Conservation (phyloP, 64 coral and sea anemone species). For the Dendrophyllia cribrosa region DNA sequence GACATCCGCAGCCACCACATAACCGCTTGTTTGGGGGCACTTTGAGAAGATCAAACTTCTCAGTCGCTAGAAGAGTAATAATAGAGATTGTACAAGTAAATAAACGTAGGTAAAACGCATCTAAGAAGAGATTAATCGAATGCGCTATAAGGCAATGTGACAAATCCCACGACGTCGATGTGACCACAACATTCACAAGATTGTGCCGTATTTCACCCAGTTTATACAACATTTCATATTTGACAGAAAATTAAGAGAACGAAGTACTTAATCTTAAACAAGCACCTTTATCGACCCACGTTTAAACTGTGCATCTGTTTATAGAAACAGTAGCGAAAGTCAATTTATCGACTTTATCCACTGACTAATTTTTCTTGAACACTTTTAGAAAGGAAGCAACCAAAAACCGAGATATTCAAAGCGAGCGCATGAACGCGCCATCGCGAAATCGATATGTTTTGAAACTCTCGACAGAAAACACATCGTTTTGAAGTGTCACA, state of each 20-base stretch:
- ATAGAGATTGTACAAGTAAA: background rate
- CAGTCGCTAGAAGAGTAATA: conserved; percentile 30
- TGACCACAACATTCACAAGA: too few relatives aligned
- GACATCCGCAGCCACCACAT: conserved; percentile 85
- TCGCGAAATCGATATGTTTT: background rate
- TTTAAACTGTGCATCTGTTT: conserved; percentile 1
- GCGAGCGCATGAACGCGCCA: background rate
- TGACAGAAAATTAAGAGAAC: background rate
- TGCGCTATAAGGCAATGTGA: background rate
- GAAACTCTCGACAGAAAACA: background rate
- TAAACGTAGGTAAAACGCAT: background rate
- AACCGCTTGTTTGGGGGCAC: conserved; percentile 73
- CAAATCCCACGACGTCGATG: too few relatives aligned
- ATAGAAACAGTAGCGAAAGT: background rate
- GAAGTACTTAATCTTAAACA: background rate
- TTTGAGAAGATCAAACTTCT: conserved; percentile 82
- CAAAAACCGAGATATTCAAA: background rate
- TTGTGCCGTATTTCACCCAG: too few relatives aligned
- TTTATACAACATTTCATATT: too few relatives aligned
- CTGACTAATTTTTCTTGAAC: too few relatives aligned
- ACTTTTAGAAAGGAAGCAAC: too few relatives aligned
- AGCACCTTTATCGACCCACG: background rate
- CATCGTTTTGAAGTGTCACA: conserved; percentile 13
- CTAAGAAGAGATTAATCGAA: background rate
- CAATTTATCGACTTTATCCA: too few relatives aligned